Percentiles rank a stretch among this genome's conserved stretches.
These are phyloP conservation scores for Aphelenchoides fujianensis DNA, from an alignment of 1,140 invertebrate genomes.

Conservation along the genomic window DNA sequence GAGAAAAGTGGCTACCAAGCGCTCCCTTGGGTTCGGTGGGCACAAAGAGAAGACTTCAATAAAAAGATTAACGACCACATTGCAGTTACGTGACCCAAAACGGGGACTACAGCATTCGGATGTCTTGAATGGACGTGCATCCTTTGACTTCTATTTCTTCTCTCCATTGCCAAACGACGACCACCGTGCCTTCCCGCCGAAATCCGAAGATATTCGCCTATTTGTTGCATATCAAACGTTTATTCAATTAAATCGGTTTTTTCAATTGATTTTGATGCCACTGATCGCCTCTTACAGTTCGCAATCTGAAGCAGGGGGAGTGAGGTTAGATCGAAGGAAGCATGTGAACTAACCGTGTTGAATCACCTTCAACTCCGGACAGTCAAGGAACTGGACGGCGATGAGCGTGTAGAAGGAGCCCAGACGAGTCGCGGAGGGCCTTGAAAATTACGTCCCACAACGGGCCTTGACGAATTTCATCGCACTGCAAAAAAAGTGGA, in stretches of 20 bases:
- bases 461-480: background rate
- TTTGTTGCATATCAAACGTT: too few relatives aligned
- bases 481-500: background rate
- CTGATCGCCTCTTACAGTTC: too few relatives aligned
- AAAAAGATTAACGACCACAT: constrained; percentile 62
- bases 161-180: background rate
- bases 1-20: constrained; percentile 99
- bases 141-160: background rate
- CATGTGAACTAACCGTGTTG: background rate
- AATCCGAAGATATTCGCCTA: too few relatives aligned
- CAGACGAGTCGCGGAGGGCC: constrained; percentile 2
- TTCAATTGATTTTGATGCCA: too few relatives aligned
- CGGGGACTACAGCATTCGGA: constrained; percentile 95
- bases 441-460: constrained; percentile 8
- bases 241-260: too few relatives aligned
- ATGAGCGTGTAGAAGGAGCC: background rate
- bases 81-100: constrained; percentile 86
- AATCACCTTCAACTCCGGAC: constrained; percentile 3
- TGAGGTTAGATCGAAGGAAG: background rate
- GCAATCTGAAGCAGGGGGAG: too few relatives aligned
- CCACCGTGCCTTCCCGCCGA: background rate
- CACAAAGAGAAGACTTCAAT: background rate
- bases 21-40: constrained; percentile 81
- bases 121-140: too few relatives aligned
- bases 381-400: background rate